Percentiles rank a stretch among this genome's conserved stretches.
phyloP scores from a whole-genome alignment of 2,113 vertebrate species.

The Chaetops frenatus region DNA sequence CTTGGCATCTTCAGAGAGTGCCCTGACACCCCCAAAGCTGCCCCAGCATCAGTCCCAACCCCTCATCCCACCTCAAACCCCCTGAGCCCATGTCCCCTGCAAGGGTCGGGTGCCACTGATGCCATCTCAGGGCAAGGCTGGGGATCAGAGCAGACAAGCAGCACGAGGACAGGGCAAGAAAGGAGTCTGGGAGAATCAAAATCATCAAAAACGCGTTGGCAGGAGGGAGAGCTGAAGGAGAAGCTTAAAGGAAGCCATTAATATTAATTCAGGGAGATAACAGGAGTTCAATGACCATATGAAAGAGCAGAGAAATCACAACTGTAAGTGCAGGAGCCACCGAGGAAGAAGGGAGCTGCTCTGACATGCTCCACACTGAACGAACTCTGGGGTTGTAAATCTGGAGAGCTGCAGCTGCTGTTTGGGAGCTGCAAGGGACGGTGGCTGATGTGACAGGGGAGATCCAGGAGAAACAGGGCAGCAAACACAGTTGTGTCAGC shows the following conservation, averaged over 20 bases:
- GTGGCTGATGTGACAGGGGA: neutral
- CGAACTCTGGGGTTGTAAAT: neutral
- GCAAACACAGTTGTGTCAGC: neutral
- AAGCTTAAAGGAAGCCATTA: neutral
- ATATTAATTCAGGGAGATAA: conserved; percentile 15
- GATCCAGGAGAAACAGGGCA: neutral
- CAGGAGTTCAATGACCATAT: neutral
- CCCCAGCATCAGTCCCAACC: neutral
- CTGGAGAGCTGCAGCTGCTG: neutral
- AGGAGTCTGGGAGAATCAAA: neutral
- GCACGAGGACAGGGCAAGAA: neutral
- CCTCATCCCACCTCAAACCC: neutral
- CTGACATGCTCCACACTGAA: neutral
- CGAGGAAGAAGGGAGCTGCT: neutral
- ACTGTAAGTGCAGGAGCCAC: neutral
- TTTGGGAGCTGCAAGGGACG: neutral
- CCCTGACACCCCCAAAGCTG: neutral
- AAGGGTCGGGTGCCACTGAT: fast-evolving
- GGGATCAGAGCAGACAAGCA: neutral
- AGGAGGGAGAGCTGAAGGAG: neutral
- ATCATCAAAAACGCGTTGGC: neutral
- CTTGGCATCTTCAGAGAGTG: neutral
- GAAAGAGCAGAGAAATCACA: neutral
- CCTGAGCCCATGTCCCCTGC: fast-evolving
- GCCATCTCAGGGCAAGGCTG: neutral